Evolutionary conservation across 2,888 invertebrate genomes (phyloP).

Genomic region (Tachystola acroxantha): DNA sequence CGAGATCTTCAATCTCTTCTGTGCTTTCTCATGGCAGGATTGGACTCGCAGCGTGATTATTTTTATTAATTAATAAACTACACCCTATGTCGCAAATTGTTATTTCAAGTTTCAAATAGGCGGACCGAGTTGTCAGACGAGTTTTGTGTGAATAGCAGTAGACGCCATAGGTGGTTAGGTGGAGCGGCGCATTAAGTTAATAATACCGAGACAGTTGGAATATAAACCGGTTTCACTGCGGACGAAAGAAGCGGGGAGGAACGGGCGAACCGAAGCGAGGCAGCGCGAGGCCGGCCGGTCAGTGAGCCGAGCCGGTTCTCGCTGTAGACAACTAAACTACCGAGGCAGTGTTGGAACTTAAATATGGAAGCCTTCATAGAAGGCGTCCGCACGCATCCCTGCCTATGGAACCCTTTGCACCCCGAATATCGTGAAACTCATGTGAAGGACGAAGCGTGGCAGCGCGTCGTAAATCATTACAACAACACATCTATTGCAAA

Average conservation of each 20-base stretch:
- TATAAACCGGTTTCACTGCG: constrained; percentile 54
- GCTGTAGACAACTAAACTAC: not conserved
- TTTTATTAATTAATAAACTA: too few species aligned
- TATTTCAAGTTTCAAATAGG: not conserved
- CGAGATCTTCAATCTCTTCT: too few species aligned
- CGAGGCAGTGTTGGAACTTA: not conserved
- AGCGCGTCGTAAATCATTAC: constrained; percentile 50
- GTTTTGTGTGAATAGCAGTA: constrained; percentile 4
- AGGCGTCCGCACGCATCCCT: constrained; percentile 53
- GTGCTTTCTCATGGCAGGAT: too few species aligned
- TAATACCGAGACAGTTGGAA: constrained; percentile 15
- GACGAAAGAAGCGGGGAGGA: constrained; percentile 24
- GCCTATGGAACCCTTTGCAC: constrained; percentile 63
- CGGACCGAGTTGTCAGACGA: constrained; percentile 4
- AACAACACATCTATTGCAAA: constrained; percentile 50
- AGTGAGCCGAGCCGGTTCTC: not conserved
- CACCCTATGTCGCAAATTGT: too few species aligned
- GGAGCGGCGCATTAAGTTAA: constrained; percentile 3
- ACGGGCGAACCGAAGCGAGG: constrained; percentile 35
- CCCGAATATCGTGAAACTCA: constrained; percentile 58
- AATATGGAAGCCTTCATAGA: constrained; percentile 61
- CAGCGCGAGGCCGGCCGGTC: constrained; percentile 24
- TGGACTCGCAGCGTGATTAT: too few species aligned
- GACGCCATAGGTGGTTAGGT: too few species aligned
- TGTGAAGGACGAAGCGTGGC: constrained; percentile 60